phyloP scores from a whole-genome alignment of 2,888 invertebrate species.

The Caenorhabditis virilis region DNA sequence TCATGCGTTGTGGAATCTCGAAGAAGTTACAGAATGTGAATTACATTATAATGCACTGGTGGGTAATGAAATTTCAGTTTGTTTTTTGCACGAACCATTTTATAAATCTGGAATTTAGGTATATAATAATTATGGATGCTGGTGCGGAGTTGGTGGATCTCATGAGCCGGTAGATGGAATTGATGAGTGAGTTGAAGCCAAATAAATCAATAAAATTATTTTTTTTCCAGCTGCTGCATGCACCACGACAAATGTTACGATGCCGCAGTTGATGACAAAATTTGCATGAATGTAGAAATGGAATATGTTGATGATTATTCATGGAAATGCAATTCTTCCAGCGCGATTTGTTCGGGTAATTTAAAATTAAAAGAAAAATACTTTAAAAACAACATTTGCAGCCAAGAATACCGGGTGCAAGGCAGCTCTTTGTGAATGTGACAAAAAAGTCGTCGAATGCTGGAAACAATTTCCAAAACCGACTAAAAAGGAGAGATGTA shows the following conservation, averaged over 20 bases:
- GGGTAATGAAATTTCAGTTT: conserved; percentile 2
- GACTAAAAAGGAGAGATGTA: conserved; percentile 43
- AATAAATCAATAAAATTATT: neutral
- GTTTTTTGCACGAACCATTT: conserved; percentile 1
- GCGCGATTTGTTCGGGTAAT: conserved; percentile 44
- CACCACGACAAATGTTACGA: conserved; percentile 67
- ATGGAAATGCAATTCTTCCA: conserved; percentile 49
- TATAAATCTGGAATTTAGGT: too few relatives aligned
- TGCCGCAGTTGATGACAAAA: conserved; percentile 52
- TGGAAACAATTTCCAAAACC: conserved; percentile 58
- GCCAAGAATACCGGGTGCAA: conserved; percentile 47
- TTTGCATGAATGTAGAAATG: conserved; percentile 57
- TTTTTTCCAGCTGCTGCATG: conserved; percentile 59
- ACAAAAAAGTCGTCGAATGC: conserved; percentile 58
- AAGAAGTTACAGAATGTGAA: conserved; percentile 60
- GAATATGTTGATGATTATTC: conserved; percentile 62
- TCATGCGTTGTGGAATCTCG: conserved; percentile 63
- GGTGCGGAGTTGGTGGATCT: conserved; percentile 65
- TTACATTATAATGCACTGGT: conserved; percentile 61
- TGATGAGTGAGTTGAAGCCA: conserved; percentile 50
- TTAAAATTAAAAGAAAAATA: neutral
- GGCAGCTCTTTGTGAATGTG: conserved; percentile 59
- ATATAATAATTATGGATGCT: conserved; percentile 66
- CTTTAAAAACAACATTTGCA: conserved; percentile 10
- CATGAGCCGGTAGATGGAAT: conserved; percentile 64